Evolutionary conservation across 1,140 invertebrate species (phyloP).

Genomic region (Drosophila bipectinata): DNA sequence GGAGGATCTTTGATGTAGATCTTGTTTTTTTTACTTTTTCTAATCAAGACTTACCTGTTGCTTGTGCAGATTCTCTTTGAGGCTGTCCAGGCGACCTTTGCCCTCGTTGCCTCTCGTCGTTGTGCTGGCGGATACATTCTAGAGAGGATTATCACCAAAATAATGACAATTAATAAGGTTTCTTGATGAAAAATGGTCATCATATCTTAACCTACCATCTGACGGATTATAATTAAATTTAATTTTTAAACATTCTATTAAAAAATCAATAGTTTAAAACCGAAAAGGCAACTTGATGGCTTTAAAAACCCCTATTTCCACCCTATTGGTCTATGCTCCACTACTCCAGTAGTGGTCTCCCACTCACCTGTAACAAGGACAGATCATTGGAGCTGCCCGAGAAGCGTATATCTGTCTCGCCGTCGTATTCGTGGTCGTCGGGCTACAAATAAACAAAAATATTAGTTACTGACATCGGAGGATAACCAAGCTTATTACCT

Average conservation of each 20-base stretch:
- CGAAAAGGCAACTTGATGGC: neutral
- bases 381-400: constrained; percentile 47
- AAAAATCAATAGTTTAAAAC: neutral
- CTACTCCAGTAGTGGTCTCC: too few species aligned
- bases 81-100: constrained; percentile 59
- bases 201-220: too few species aligned
- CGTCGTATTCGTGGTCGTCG: constrained; percentile 45
- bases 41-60: constrained; percentile 44
- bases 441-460: constrained; percentile 10
- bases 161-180: too few species aligned
- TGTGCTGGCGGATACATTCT: constrained; percentile 41
- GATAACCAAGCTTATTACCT: constrained; percentile 16
- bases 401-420: constrained; percentile 35
- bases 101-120: constrained; percentile 16
- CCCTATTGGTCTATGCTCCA: too few species aligned
- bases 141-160: neutral
- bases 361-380: constrained; percentile 43
- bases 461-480: neutral
- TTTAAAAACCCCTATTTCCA: too few species aligned
- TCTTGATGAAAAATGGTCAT: too few species aligned
- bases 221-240: neutral
- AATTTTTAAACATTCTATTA: neutral
- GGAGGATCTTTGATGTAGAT: too few species aligned
- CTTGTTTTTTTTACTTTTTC: too few species aligned
- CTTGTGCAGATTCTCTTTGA: constrained; percentile 64